Conservation (phyloP, 2,888 invertebrate species). For the Syritta pipiens region DNA sequence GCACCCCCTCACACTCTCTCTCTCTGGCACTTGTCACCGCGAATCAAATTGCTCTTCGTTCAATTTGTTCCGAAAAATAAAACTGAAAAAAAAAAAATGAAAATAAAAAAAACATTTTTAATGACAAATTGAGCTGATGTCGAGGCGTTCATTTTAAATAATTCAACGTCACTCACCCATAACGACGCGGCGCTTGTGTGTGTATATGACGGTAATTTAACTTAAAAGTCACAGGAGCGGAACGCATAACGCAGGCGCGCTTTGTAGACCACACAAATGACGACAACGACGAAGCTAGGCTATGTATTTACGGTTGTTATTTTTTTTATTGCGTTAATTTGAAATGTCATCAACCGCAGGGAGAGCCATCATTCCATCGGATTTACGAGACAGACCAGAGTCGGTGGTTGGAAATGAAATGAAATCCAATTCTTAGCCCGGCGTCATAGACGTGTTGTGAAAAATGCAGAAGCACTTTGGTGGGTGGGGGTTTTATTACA, state of each 20-base stretch:
- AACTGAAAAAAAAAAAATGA: too few species aligned
- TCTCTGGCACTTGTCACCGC: too few species aligned
- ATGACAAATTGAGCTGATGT: constrained; percentile 39
- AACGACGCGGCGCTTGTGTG: too few species aligned
- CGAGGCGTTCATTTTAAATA: constrained; percentile 31
- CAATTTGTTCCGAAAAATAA: too few species aligned
- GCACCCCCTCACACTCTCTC: too few species aligned
- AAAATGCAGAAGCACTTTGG: constrained; percentile 3
- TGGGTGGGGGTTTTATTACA: too few species aligned
- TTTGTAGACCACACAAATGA: neutral
- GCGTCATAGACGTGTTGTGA: neutral
- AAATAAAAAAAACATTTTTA: too few species aligned
- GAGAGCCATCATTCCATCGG: constrained; percentile 5
- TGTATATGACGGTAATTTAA: constrained; percentile 30
- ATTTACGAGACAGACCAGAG: constrained; percentile 13
- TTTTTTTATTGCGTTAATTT: constrained; percentile 33
- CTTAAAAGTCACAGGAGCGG: constrained; percentile 25
- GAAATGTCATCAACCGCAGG: constrained; percentile 14
- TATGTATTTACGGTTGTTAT: too few species aligned
- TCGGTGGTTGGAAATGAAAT: too few species aligned
- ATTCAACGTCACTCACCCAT: constrained; percentile 27
- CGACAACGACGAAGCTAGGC: neutral
- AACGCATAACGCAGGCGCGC: neutral
- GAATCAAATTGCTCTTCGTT: too few species aligned
- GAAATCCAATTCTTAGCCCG: constrained; percentile 14